phyloP scores from a whole-genome alignment of 1,140 invertebrate genomes.

The Ditylenchus dipsaci region DNA sequence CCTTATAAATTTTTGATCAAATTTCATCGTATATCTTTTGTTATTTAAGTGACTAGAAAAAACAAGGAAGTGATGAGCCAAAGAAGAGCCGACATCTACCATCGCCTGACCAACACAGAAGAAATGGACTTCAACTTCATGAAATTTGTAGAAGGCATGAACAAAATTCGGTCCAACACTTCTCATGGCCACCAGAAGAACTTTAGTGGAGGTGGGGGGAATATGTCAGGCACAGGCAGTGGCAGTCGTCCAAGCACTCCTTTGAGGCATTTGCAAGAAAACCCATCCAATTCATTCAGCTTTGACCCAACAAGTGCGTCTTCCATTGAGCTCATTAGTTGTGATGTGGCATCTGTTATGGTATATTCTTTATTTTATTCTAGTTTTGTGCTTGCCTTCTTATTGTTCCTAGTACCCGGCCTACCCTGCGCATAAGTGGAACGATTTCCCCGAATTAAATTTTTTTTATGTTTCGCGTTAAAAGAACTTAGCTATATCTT shows the following conservation, averaged over 20 bases:
- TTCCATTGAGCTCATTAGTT: too few species aligned
- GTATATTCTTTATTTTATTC: neutral
- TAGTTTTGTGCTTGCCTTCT: neutral
- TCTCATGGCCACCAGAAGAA: slow-evolving; percentile 6
- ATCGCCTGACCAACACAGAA: slow-evolving; percentile 17
- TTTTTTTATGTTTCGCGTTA: too few species aligned
- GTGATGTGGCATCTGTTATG: too few species aligned
- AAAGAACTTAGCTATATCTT: too few species aligned
- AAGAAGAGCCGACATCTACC: slow-evolving; percentile 25
- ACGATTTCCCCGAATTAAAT: too few species aligned
- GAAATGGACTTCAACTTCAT: slow-evolving; percentile 37
- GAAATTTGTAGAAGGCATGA: slow-evolving; percentile 34
- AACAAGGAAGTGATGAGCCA: slow-evolving; percentile 27
- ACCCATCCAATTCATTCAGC: neutral
- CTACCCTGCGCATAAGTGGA: too few species aligned
- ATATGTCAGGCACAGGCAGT: neutral
- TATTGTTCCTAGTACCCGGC: too few species aligned
- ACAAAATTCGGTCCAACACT: slow-evolving; percentile 13
- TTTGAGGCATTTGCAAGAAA: neutral
- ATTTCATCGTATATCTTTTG: too few species aligned
- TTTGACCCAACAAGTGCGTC: too few species aligned
- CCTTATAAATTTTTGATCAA: too few species aligned
- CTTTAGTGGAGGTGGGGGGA: slow-evolving; percentile 9
- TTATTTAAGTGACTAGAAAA: slow-evolving; percentile 10
- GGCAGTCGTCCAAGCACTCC: slow-evolving; percentile 4